Evolutionary conservation across 2,888 invertebrate genomes (phyloP), one percentile per base, ranked within the genome.

Genomic region (Sinelater perroti): DNA sequence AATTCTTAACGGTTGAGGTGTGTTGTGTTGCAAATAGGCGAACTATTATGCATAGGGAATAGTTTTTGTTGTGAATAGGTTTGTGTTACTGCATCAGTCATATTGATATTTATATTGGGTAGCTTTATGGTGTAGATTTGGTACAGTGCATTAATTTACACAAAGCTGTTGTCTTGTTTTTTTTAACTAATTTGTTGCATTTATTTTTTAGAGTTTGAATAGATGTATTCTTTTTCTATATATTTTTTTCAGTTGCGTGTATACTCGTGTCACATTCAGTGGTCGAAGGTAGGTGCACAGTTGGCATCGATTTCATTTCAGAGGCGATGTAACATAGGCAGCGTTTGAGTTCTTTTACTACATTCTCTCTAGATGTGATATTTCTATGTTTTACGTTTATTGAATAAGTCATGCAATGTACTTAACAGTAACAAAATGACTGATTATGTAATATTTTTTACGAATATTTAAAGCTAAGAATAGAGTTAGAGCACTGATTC

Each of bases 391-490:
- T 42, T 52, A 26, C 47, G 50, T 59, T 55, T 24, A 20, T 42
- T 14, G 42, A n/a, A 47, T 58, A 55, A 55, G 59, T 59, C 59
- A 50, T 50, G 33, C 33, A 50, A 50, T 54, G 59, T 59, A 59
- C 59, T 59, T 59, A 59, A 59, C 55, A 51, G 55, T 59, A 59
- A 51, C 54, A 36, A 59, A 59, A 59, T 59, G 59, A 59, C 59
- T 59, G 59, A 59, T 55, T 55, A 51, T 59, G 24, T 59, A 59
- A 58, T 55, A 58, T 49, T 54, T 54, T 56, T 54, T 54, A 58
- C 53, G 50, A 54, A 21, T 57, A 46, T 49, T 49, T 58, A 58
- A 58, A 49, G 35, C 53, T 58, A 53, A 54, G 33, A 33, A 36
- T 49, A 47, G 47, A 33, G 21, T 56, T 57, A 57, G 47, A 40